Percentiles rank a stretch among this genome's conserved stretches.
Evolutionary conservation across 2,888 invertebrate species (phyloP).

Genomic region (Euspilapteryx auroguttella): DNA sequence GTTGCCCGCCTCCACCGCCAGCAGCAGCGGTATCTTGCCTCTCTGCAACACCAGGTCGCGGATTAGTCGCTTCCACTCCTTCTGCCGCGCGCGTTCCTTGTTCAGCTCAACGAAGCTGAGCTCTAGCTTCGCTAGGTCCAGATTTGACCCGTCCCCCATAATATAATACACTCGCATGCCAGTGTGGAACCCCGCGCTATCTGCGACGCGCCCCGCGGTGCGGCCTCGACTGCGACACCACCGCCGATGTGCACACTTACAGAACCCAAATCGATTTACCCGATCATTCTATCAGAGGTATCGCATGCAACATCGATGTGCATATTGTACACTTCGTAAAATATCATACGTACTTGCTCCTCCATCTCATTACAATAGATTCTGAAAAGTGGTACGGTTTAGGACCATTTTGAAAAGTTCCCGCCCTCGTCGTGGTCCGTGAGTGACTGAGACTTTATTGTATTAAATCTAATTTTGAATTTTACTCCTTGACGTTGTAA

Average conservation of each 20-base stretch:
- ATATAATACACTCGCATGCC: too few species aligned
- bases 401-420: too few species aligned
- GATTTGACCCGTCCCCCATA: not conserved
- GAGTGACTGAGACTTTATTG: slow-evolving; percentile 49
- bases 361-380: too few species aligned
- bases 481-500: slow-evolving; percentile 50
- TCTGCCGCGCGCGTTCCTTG: slow-evolving; percentile 51
- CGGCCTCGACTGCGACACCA: slow-evolving; percentile 23
- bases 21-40: slow-evolving; percentile 90
- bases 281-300: slow-evolving; percentile 26
- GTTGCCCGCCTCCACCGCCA: slow-evolving; percentile 94
- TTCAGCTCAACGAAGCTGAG: slow-evolving; percentile 54
- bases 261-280: slow-evolving; percentile 44
- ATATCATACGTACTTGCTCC: slow-evolving; percentile 55
- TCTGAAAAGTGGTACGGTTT: too few species aligned
- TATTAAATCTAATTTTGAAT: slow-evolving; percentile 56
- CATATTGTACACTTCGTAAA: too few species aligned
- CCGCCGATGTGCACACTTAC: too few species aligned
- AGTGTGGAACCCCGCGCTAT: too few species aligned
- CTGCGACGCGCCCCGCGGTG: slow-evolving; percentile 23
- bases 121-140: slow-evolving; percentile 43
- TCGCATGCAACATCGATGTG: too few species aligned
- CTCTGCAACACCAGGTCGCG: slow-evolving; percentile 72
- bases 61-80: slow-evolving; percentile 61
- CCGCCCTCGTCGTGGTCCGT: slow-evolving; percentile 40